Evolutionary conservation across 2,113 vertebrate species (phyloP).

Genomic region (Pipa parva): DNA sequence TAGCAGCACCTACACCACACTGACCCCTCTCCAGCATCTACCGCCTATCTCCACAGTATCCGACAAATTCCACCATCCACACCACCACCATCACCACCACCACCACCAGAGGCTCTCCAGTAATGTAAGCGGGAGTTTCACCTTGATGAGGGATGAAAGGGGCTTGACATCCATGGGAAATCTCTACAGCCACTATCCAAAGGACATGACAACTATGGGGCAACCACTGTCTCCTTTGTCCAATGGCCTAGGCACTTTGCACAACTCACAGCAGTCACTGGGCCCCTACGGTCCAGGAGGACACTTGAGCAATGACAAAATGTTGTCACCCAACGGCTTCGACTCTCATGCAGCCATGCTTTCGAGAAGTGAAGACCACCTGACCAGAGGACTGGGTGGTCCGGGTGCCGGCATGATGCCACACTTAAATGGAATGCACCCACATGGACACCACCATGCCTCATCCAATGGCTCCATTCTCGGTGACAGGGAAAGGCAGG

Average conservation of each 20-base stretch:
- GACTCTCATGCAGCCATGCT: conserved; percentile 90
- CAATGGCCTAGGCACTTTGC: conserved; percentile 84
- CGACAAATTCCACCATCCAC: conserved; percentile 90
- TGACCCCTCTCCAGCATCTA: conserved; percentile 93
- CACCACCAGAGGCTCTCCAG: conserved; percentile 77
- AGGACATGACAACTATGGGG: conserved; percentile 90
- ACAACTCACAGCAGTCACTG: conserved; percentile 84
- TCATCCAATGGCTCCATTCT: conserved; percentile 76
- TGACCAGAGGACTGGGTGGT: conserved; percentile 78
- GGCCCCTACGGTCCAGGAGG: conserved; percentile 78
- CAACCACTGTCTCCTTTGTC: conserved; percentile 87
- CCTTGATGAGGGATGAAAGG: conserved; percentile 91
- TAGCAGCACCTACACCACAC: conserved; percentile 91
- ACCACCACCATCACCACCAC: conserved; percentile 75
- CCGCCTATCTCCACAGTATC: conserved; percentile 90
- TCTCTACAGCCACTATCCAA: conserved; percentile 91
- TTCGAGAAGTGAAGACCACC: conserved; percentile 84
- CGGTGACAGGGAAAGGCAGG: conserved; percentile 74
- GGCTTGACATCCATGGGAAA: conserved; percentile 88
- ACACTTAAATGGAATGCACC: conserved; percentile 79
- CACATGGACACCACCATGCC: conserved; percentile 78
- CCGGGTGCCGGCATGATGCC: conserved; percentile 82
- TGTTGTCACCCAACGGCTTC: conserved; percentile 86
- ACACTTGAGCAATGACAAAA: conserved; percentile 88
- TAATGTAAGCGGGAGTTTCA: conserved; percentile 92